phyloP scores from a whole-genome alignment of 2,797 vertebrate species.

The Phaenicophaeus curvirostris region DNA sequence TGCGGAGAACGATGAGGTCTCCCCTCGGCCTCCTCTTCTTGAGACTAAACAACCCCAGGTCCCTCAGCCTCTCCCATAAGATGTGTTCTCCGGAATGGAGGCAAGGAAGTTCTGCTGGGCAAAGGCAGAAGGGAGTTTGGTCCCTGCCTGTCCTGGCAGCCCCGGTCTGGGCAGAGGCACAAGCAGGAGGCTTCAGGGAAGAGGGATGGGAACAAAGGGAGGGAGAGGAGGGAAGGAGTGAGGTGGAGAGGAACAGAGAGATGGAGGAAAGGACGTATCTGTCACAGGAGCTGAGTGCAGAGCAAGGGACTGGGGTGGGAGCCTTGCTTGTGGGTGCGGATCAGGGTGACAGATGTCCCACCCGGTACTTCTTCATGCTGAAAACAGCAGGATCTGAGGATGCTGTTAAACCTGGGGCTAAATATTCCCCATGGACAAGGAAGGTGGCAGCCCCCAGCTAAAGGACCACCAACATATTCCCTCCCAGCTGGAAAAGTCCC shows the following conservation, averaged over 20 bases:
- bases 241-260: background rate
- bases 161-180: background rate
- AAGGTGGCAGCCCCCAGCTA: background rate
- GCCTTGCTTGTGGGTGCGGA: background rate
- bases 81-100: no score
- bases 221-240: background rate
- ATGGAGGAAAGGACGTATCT: background rate
- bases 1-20: no score
- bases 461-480: background rate
- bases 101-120: background rate
- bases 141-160: background rate
- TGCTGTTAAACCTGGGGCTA: background rate
- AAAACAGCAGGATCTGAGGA: background rate
- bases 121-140: background rate
- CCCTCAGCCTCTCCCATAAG: no score
- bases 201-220: no score
- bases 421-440: background rate
- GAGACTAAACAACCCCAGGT: no score
- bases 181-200: background rate
- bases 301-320: background rate
- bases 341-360: accelerated
- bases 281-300: accelerated
- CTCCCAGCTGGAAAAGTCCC: background rate
- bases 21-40: no score
- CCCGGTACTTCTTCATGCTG: background rate